Evolutionary conservation across 2,113 vertebrate genomes (phyloP), one percentile per base, ranked within the genome.

Genomic region (Lagopus leucura): DNA sequence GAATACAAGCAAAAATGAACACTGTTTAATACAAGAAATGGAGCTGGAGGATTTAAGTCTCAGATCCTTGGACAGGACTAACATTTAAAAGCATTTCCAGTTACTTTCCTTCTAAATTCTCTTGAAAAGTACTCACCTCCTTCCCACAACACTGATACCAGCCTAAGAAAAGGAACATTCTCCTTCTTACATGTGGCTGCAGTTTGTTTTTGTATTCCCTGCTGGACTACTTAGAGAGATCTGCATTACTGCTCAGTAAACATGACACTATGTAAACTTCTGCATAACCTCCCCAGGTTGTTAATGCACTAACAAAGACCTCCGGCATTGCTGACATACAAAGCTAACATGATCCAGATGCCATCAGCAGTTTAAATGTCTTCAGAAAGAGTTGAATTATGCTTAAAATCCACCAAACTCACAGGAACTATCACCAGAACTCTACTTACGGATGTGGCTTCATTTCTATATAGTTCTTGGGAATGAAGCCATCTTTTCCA

Each of bases 381-480:
- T 92, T 84, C 76, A 86, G 69, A 88, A 90, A 94, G 86, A 61
- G 89, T 83, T 60, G 93, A 54, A 71, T 70, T 66, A 12, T 17
- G 34, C 80, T 86, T 80, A 77, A 67, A 90, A 85, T 4, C 0
- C 38, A 64, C 20, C 45, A 71, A 74, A 63, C 69, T 73, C 7
- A 1, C 36, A 87, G 30, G 54, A 36, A 89, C 34, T 10, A 19
- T 32, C 36, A 57, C 28, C 48, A 60, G 14, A 47, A 47, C 9
- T 86, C 70, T 82, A 99, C 99, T 99, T 98, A 99, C 99, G 98
- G 99, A 96, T 99, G 99, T 69, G 99, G 98, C 96, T 99, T 99
- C 99, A 99, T 99, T 98, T 99, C 99, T 96, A 99, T 99, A 97
- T 99, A 99, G 95, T 99, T 99, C 98, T 99, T 99, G 93, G 99